A percentile compares a stretch with the other conserved stretches of the same genome.
Evolutionary conservation across 2,113 vertebrate genomes (phyloP).

Genomic region (Platichthys flesus): DNA sequence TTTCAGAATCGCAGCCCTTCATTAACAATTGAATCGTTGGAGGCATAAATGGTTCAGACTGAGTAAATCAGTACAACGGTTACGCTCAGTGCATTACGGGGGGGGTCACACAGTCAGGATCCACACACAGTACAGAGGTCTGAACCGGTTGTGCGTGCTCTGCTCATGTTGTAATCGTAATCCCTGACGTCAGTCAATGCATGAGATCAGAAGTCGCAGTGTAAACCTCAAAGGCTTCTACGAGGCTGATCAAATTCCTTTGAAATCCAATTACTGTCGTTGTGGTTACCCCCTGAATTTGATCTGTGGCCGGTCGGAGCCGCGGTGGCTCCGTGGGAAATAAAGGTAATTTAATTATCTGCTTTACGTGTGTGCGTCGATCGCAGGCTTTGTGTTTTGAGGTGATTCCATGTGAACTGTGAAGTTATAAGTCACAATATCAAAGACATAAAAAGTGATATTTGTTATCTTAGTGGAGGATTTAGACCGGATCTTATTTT

Average conservation of each 20-base stretch:
- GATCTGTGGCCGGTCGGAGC: constrained; percentile 31
- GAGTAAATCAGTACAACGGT: not conserved
- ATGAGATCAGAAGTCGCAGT: constrained; percentile 26
- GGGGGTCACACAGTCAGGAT: not conserved
- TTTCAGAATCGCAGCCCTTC: no score
- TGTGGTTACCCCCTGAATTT: constrained; percentile 45
- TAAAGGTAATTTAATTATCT: constrained; percentile 37
- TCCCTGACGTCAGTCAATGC: not conserved
- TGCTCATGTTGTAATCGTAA: not conserved
- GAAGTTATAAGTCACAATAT: not conserved
- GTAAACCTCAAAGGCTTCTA: constrained; percentile 22
- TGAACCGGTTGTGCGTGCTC: not conserved
- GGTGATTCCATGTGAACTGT: not conserved
- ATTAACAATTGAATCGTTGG: no score
- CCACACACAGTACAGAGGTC: no score
- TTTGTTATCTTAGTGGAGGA: not conserved
- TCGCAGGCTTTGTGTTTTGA: constrained; percentile 14
- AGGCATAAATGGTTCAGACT: no score
- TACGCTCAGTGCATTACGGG: not conserved
- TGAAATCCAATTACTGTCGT: constrained; percentile 61
- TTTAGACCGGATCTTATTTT: not conserved
- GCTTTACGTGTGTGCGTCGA: constrained; percentile 1
- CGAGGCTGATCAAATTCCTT: constrained; percentile 38
- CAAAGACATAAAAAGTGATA: not conserved
- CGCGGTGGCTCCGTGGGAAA: constrained; percentile 33